Evolutionary conservation across 2,797 vertebrate genomes (phyloP).

Genomic region (Petrocephalus sullivani): DNA sequence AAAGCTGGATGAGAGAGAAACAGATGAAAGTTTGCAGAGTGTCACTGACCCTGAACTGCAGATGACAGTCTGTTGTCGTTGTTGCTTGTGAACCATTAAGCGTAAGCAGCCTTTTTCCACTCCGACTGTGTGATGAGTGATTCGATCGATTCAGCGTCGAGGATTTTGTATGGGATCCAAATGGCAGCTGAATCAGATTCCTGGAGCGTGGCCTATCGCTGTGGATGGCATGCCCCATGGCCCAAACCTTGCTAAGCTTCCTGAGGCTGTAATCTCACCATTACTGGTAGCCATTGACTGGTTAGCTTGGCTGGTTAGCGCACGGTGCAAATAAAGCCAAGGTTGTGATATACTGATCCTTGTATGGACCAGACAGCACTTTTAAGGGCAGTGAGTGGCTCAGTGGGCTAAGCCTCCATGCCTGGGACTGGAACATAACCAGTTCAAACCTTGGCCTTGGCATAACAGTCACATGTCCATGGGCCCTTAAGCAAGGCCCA

Average conservation of each 20-base stretch:
- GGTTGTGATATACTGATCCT: neutral
- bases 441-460: neutral
- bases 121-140: neutral
- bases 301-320: neutral
- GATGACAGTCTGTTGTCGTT: neutral
- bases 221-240: neutral
- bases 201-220: neutral
- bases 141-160: neutral
- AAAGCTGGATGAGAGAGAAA: neutral
- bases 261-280: neutral
- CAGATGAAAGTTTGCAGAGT: neutral
- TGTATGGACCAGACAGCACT: neutral
- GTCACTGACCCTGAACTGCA: neutral
- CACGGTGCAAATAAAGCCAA: neutral
- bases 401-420: neutral
- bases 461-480: neutral
- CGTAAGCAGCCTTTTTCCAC: neutral
- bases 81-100: neutral
- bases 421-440: neutral
- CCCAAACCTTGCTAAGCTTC: neutral
- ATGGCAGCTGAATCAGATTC: neutral
- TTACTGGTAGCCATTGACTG: neutral
- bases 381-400: neutral
- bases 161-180: constrained; percentile 8
- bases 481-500: neutral